A percentile compares a stretch with the other conserved stretches of the same genome.
Conservation (phyloP, 2,888 invertebrate genomes). For the Tenthredo notha region DNA sequence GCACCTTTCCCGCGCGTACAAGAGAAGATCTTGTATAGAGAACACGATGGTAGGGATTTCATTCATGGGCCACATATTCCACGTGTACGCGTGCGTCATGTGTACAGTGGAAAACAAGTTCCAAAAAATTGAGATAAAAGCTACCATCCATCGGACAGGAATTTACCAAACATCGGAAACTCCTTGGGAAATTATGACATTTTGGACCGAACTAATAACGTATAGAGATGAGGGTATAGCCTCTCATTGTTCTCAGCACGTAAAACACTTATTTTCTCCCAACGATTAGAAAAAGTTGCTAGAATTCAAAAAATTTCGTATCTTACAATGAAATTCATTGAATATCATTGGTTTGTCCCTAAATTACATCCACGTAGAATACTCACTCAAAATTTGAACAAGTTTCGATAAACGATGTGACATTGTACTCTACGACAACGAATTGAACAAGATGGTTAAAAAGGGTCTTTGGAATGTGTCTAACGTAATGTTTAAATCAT, state of each 20-base stretch:
- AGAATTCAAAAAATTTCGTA: neutral
- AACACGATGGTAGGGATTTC: conserved; percentile 45
- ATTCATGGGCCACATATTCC: conserved; percentile 46
- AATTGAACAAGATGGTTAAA: neutral
- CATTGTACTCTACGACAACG: neutral
- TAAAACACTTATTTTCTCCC: too few relatives aligned
- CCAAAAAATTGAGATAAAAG: neutral
- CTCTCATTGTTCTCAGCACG: too few relatives aligned
- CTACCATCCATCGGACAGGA: neutral
- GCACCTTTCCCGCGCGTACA: conserved; percentile 49
- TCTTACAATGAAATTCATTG: too few relatives aligned
- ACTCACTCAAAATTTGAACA: too few relatives aligned
- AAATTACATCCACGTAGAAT: too few relatives aligned
- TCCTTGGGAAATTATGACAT: too few relatives aligned
- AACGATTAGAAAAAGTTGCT: too few relatives aligned
- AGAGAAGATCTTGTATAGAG: neutral
- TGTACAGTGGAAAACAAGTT: neutral
- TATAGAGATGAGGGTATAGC: too few relatives aligned
- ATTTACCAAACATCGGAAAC: neutral
- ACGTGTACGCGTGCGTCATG: conserved; percentile 26
- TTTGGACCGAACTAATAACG: too few relatives aligned
- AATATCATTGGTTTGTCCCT: too few relatives aligned
- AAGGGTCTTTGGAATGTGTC: neutral
- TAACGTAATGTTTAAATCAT: neutral
- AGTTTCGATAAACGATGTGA: too few relatives aligned